phyloP scores from a whole-genome alignment of 2,113 vertebrate genomes.

The Nesoenas mayeri region DNA sequence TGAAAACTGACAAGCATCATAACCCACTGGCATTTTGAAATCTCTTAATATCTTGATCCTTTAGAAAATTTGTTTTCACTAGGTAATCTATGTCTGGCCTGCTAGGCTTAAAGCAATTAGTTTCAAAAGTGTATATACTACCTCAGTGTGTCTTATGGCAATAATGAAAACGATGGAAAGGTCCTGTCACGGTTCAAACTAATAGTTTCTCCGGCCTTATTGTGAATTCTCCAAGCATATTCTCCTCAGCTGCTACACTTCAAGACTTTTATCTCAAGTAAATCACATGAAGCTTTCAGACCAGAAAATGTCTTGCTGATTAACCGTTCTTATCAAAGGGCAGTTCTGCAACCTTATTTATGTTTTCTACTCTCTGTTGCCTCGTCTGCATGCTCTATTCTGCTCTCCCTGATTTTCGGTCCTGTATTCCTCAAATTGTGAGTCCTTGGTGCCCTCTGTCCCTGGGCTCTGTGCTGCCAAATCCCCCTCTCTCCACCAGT shows the following conservation, averaged over 20 bases:
- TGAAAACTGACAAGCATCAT: slow-evolving; percentile 41
- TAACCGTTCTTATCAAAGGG: slow-evolving; percentile 37
- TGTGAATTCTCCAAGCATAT: slow-evolving; percentile 40
- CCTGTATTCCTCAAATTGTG: background rate
- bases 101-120: background rate
- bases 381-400: background rate
- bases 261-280: slow-evolving; percentile 45
- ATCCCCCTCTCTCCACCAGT: background rate
- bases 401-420: background rate
- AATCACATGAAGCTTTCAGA: slow-evolving; percentile 48
- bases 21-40: slow-evolving; percentile 24
- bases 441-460: background rate
- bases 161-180: slow-evolving; percentile 41
- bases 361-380: background rate
- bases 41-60: slow-evolving; percentile 25
- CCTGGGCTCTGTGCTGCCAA: background rate
- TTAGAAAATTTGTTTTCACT: slow-evolving; percentile 10
- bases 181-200: background rate
- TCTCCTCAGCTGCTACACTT: slow-evolving; percentile 39
- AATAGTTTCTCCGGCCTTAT: slow-evolving; percentile 28
- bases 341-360: slow-evolving; percentile 15
- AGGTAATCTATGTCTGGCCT: background rate
- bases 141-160: background rate
- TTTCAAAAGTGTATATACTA: background rate
- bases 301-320: slow-evolving; percentile 44